Evolutionary conservation across 2,888 invertebrate genomes (phyloP).

Genomic region (Pseudeuparius sepicola): DNA sequence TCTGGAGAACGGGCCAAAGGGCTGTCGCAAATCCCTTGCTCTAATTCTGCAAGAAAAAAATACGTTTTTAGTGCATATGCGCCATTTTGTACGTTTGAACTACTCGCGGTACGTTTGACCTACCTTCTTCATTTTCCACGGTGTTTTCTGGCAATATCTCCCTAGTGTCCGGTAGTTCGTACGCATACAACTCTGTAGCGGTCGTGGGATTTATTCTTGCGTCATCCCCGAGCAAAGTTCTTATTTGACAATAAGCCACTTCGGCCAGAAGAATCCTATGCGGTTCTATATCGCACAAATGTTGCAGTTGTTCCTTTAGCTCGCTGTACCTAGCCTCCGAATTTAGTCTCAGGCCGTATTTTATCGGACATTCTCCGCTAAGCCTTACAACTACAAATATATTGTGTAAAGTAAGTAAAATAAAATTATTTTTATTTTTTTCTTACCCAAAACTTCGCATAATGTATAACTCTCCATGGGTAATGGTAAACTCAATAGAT

Average conservation of each 20-base stretch:
- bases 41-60: constrained; percentile 30
- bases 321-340: constrained; percentile 73
- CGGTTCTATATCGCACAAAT: constrained; percentile 50
- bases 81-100: no score
- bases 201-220: constrained; percentile 42
- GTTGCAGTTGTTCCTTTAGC: constrained; percentile 60
- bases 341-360: constrained; percentile 75
- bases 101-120: no score
- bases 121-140: constrained; percentile 26
- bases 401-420: no score
- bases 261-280: constrained; percentile 62
- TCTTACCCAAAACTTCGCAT: constrained; percentile 55
- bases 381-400: constrained; percentile 55
- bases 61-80: no score
- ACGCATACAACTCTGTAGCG: constrained; percentile 54
- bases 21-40: constrained; percentile 32
- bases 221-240: constrained; percentile 46
- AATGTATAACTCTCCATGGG: constrained; percentile 81
- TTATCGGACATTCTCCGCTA: constrained; percentile 73
- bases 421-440: no score
- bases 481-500: constrained; percentile 75
- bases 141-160: constrained; percentile 23
- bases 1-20: constrained; percentile 41
- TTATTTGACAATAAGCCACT: constrained; percentile 50
- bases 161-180: constrained; percentile 50